phyloP scores from a whole-genome alignment of 2,797 vertebrate species.

The Arrhamphus sclerolepis region DNA sequence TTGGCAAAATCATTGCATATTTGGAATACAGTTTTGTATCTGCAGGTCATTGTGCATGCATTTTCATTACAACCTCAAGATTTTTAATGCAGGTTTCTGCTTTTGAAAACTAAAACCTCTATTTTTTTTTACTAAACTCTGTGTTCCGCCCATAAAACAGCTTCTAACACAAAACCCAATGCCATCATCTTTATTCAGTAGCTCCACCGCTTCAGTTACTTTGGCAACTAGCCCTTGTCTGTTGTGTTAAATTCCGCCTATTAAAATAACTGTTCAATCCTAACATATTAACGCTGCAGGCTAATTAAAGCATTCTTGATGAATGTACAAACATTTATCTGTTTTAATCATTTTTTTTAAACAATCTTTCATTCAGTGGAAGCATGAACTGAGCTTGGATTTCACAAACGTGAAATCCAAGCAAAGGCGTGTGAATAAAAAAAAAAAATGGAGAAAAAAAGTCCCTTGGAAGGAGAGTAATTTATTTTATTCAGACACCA shows the following conservation, averaged over 20 bases:
- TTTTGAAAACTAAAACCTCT: no score
- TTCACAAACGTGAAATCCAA: conserved; percentile 27
- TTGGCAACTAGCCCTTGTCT: no score
- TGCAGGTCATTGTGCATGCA: no score
- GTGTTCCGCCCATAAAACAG: no score
- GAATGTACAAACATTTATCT: background rate
- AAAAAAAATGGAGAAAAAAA: conserved; percentile 37
- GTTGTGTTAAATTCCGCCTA: background rate
- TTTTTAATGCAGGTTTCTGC: no score
- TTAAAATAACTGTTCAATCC: background rate
- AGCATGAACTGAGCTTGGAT: conserved; percentile 24
- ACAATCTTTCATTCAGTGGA: conserved; percentile 1
- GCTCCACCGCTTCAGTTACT: no score
- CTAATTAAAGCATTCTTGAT: background rate
- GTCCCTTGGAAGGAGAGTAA: conserved; percentile 50
- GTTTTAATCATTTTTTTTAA: conserved; percentile 10
- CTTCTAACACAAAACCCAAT: no score
- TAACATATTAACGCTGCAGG: background rate
- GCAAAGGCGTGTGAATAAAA: background rate
- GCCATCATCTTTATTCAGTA: no score
- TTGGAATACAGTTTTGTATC: no score
- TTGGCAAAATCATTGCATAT: no score
- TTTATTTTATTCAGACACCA: conserved; percentile 78
- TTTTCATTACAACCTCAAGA: no score
- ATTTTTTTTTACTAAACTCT: no score